Conservation (phyloP, 1,140 invertebrate species). For the Trichomalopsis sarcophagae region DNA sequence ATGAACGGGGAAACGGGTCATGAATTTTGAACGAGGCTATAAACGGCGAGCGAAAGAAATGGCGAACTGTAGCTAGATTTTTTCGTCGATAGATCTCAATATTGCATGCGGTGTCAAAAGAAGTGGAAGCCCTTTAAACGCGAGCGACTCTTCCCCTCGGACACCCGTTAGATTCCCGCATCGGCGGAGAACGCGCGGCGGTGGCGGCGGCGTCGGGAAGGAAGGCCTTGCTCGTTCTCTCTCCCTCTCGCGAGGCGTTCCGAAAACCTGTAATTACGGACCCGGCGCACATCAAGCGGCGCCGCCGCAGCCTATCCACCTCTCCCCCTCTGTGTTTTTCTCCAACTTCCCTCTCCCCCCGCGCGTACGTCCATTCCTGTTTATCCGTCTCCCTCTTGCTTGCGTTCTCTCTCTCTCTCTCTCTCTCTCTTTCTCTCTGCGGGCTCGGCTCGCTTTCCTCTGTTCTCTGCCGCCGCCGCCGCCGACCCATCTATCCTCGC, state of each 20-base stretch:
- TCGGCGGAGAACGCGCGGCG: slow-evolving; percentile 34
- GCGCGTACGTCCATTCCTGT: slow-evolving; percentile 24
- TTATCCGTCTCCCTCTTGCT: slow-evolving; percentile 25
- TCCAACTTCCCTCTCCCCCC: slow-evolving; percentile 33
- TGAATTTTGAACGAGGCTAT: too few species aligned
- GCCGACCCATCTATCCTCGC: not conserved
- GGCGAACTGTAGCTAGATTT: too few species aligned
- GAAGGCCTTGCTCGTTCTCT: slow-evolving; percentile 59
- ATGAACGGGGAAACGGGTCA: too few species aligned
- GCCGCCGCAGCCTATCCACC: slow-evolving; percentile 63
- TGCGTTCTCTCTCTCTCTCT: slow-evolving; percentile 19
- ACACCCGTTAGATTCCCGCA: slow-evolving; percentile 60
- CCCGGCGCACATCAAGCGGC: slow-evolving; percentile 73
- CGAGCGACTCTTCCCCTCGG: slow-evolving; percentile 37
- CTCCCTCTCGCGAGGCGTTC: slow-evolving; percentile 67
- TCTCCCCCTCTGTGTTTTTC: slow-evolving; percentile 51
- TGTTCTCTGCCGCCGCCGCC: slow-evolving; percentile 46
- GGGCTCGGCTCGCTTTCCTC: slow-evolving; percentile 30
- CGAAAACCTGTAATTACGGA: slow-evolving; percentile 74
- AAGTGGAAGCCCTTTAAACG: not conserved
- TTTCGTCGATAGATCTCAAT: too few species aligned
- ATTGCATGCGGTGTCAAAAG: too few species aligned
- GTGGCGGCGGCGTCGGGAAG: slow-evolving; percentile 32
- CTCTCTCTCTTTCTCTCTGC: slow-evolving; percentile 25
- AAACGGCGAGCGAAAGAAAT: too few species aligned